Evolutionary conservation across 2,888 invertebrate species (phyloP).

Genomic region (Chouioia cunea): DNA sequence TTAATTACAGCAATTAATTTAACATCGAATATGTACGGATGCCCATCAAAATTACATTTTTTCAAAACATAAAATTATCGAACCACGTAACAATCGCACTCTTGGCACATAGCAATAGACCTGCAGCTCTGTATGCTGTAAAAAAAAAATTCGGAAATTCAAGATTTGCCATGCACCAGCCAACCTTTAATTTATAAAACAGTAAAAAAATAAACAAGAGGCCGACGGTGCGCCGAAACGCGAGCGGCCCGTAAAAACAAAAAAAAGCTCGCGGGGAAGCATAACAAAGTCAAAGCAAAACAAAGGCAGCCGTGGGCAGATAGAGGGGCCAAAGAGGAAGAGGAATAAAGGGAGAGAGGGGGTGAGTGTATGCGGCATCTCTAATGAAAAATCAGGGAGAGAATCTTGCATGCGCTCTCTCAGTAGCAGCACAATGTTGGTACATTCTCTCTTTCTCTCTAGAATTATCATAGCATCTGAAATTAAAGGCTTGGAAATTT

Average conservation of each 20-base stretch:
- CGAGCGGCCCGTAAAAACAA: slow-evolving; percentile 2
- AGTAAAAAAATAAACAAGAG: slow-evolving; percentile 20
- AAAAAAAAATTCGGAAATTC: slow-evolving; percentile 20
- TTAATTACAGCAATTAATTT: slow-evolving; percentile 32
- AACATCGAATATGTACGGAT: neutral
- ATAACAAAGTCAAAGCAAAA: slow-evolving; percentile 36
- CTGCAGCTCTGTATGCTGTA: no score
- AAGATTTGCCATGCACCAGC: slow-evolving; percentile 14
- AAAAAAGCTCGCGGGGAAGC: slow-evolving; percentile 18
- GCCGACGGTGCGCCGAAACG: slow-evolving; percentile 6
- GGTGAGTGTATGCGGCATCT: slow-evolving; percentile 3
- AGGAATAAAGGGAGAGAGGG: no score
- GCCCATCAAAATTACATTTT: neutral
- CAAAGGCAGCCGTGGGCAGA: slow-evolving; percentile 38
- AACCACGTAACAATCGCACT: neutral
- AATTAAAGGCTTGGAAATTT: slow-evolving; percentile 66
- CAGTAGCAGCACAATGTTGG: no score
- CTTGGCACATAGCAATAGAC: no score
- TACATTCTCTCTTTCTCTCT: slow-evolving; percentile 39
- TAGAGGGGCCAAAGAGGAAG: no score
- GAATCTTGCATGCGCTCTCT: slow-evolving; percentile 14
- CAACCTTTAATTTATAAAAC: slow-evolving; percentile 32
- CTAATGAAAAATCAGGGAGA: slow-evolving; percentile 45
- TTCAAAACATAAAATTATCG: neutral
- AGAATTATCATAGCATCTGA: slow-evolving; percentile 67